Percentiles rank a stretch among this genome's conserved stretches.
Evolutionary conservation across 1,140 invertebrate genomes (phyloP).

Genomic region (Batillaria attramentaria): DNA sequence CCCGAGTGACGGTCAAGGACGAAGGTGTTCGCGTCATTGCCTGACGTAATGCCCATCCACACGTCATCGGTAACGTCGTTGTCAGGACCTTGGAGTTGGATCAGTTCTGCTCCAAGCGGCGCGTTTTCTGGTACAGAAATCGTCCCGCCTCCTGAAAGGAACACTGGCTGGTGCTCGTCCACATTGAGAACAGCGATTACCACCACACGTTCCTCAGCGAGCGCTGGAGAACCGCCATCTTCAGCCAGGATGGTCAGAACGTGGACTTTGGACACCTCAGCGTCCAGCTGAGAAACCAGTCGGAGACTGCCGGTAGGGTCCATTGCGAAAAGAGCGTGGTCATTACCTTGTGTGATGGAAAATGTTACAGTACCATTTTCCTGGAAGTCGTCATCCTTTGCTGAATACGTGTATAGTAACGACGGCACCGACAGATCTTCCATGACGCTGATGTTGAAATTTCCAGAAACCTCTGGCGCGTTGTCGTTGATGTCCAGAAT

Average conservation of each 20-base stretch:
- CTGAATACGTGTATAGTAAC: not conserved
- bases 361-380: not conserved
- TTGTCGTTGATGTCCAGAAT: constrained; percentile 50
- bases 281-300: not conserved
- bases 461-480: constrained; percentile 25
- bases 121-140: not conserved
- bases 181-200: not conserved
- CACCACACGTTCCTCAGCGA: not conserved
- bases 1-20: constrained; percentile 79
- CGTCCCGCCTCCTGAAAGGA: not conserved
- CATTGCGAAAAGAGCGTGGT: not conserved
- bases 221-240: not conserved
- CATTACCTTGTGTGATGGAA: not conserved
- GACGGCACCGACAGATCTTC: not conserved
- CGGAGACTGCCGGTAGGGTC: not conserved
- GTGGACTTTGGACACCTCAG: not conserved
- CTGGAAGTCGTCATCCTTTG: not conserved
- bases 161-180: constrained; percentile 10
- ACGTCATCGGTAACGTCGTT: not conserved
- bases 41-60: constrained; percentile 61
- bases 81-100: not conserved
- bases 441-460: constrained; percentile 11
- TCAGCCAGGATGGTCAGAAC: not conserved
- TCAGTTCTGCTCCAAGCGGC: not conserved
- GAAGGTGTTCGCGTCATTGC: constrained; percentile 82